Evolutionary conservation across 2,797 vertebrate species (phyloP).

Genomic region (Alca torda): DNA sequence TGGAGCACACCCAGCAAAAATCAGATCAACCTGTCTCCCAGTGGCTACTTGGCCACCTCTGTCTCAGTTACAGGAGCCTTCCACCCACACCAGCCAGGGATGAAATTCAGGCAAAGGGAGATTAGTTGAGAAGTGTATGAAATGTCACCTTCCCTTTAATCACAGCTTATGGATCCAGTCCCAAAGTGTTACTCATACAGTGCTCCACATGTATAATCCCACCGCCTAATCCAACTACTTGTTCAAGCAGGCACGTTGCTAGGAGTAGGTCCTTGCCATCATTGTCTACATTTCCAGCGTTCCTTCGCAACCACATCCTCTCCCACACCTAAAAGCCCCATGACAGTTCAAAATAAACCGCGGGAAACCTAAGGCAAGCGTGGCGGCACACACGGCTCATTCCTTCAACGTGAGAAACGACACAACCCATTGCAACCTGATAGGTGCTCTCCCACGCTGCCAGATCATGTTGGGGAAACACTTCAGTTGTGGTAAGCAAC

Average conservation of each 20-base stretch:
- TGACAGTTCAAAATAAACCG: not conserved
- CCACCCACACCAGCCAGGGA: not conserved
- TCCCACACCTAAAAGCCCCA: not conserved
- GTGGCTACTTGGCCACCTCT: not conserved
- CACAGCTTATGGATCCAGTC: conserved; percentile 24
- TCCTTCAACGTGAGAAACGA: not conserved
- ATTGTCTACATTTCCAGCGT: not conserved
- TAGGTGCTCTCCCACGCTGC: not conserved
- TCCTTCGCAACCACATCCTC: not conserved
- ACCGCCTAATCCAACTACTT: conserved; percentile 15
- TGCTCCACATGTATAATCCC: conserved; percentile 7
- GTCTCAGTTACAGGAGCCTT: not conserved
- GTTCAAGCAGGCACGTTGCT: conserved; percentile 18
- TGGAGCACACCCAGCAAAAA: not conserved
- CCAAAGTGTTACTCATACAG: not conserved
- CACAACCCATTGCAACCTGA: not conserved
- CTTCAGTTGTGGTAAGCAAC: conserved; percentile 10
- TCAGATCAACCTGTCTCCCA: not conserved
- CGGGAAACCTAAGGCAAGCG: not conserved
- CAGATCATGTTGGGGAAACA: not conserved
- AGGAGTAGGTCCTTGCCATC: not conserved
- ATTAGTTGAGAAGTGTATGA: not conserved
- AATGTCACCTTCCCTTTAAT: conserved; percentile 59
- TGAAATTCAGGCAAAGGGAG: not conserved
- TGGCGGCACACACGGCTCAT: not conserved